A percentile compares a stretch with the other conserved stretches of the same genome.
Conservation (phyloP, 2,113 vertebrate genomes). For the Apodemus sylvaticus region DNA sequence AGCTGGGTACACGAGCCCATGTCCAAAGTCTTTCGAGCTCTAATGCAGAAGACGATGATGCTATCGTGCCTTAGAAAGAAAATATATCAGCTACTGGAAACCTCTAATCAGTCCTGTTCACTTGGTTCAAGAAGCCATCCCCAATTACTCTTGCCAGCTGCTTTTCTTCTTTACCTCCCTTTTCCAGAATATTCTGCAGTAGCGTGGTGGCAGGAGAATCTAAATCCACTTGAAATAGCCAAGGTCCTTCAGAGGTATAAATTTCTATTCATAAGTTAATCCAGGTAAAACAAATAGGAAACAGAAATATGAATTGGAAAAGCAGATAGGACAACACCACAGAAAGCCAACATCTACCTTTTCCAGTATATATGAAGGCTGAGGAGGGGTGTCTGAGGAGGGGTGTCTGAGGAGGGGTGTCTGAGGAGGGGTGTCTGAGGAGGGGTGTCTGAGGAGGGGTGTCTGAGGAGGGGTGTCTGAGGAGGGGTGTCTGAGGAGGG, state of each 20-base stretch:
- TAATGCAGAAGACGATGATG: not conserved
- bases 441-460: no score
- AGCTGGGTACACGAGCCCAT: not conserved
- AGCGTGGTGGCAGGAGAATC: not conserved
- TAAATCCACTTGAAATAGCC: not conserved
- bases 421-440: no score
- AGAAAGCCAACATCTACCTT: not conserved
- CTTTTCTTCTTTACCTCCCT: slow-evolving; percentile 15
- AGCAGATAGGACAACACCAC: not conserved
- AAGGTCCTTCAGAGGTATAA: not conserved
- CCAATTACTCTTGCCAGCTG: not conserved
- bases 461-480: no score
- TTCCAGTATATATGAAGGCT: not conserved
- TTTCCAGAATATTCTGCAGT: not conserved
- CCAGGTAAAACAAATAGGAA: not conserved
- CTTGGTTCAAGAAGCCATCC: not conserved
- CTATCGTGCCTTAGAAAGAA: not conserved
- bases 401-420: no score
- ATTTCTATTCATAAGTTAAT: not conserved
- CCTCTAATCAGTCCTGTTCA: not conserved
- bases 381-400: not conserved
- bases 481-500: no score
- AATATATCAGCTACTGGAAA: not conserved
- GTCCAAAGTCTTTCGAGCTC: not conserved
- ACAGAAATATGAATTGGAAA: not conserved